A percentile compares a stretch with the other conserved stretches of the same genome.
phyloP scores from a whole-genome alignment of 2,888 invertebrate species.

The Drosophila meridionalis region DNA sequence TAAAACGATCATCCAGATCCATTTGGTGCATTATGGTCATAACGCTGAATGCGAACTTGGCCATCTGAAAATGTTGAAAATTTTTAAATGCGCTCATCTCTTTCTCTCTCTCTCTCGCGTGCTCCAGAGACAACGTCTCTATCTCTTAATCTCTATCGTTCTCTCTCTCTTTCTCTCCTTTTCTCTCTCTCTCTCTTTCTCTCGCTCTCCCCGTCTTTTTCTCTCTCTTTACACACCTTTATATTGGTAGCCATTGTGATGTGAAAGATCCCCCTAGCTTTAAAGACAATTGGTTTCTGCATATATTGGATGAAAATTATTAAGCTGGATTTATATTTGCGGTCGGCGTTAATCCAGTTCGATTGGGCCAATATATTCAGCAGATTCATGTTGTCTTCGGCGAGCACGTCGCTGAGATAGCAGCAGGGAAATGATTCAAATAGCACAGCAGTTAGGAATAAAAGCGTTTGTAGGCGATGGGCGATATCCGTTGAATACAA shows the following conservation, averaged over 20 bases:
- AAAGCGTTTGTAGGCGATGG: slow-evolving; percentile 25
- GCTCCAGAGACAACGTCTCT: no score
- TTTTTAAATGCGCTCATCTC: background rate
- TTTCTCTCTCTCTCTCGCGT: no score
- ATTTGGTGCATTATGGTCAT: slow-evolving; percentile 44
- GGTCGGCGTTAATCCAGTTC: slow-evolving; percentile 52
- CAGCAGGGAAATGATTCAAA: slow-evolving; percentile 55
- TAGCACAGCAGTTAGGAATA: slow-evolving; percentile 35
- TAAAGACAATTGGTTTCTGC: slow-evolving; percentile 33
- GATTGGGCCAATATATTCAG: slow-evolving; percentile 36
- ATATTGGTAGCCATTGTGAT: slow-evolving; percentile 40
- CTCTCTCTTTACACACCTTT: slow-evolving; percentile 15
- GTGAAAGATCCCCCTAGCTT: slow-evolving; percentile 34
- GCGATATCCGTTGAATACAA: slow-evolving; percentile 46
- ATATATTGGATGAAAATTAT: slow-evolving; percentile 26
- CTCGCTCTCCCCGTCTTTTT: no score
- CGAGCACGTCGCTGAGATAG: slow-evolving; percentile 45
- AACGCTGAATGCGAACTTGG: slow-evolving; percentile 51
- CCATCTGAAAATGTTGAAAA: slow-evolving; percentile 35
- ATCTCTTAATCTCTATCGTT: no score
- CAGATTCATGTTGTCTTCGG: slow-evolving; percentile 32
- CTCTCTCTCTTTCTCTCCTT: no score
- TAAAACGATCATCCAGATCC: slow-evolving; percentile 33
- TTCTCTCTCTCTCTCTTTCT: no score
- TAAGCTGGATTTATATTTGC: slow-evolving; percentile 35